Evolutionary conservation across 2,113 vertebrate species (phyloP).

Genomic region (Neomonachus schauinslandi): DNA sequence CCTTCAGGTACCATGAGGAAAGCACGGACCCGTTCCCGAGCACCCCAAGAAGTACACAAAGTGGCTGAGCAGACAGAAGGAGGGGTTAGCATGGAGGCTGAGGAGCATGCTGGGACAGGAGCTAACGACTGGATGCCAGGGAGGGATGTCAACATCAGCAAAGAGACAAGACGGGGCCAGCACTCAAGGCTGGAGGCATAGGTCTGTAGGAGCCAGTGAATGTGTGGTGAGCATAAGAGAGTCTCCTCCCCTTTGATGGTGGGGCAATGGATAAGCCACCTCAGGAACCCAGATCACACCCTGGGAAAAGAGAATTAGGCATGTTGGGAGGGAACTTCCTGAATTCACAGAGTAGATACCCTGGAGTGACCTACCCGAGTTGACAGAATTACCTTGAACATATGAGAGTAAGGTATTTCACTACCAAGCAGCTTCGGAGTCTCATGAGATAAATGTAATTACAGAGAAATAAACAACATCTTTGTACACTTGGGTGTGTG

Average conservation of each 20-base stretch:
- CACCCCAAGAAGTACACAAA: neutral
- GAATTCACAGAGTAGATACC: neutral
- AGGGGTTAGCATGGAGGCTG: neutral
- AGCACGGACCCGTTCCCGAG: neutral
- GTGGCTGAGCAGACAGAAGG: too few species aligned
- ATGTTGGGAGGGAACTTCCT: neutral
- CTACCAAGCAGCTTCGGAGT: neutral
- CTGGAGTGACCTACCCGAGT: neutral
- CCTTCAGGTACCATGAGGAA: neutral
- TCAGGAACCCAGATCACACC: too few species aligned
- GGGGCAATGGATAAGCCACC: neutral
- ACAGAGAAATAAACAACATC: neutral
- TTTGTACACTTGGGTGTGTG: neutral
- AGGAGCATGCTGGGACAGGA: neutral
- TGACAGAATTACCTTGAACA: neutral
- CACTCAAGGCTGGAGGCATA: neutral
- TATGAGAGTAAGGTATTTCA: neutral
- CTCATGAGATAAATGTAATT: neutral
- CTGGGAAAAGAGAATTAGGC: neutral
- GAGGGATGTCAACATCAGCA: neutral
- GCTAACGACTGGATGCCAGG: rapidly evolving
- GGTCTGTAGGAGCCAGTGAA: neutral
- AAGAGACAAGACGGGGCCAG: neutral
- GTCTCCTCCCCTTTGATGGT: neutral
- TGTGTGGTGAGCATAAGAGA: rapidly evolving